Evolutionary conservation across 1,140 invertebrate genomes (phyloP), one percentile per base, ranked within the genome.

Genomic region (Nephotettix cincticeps): DNA sequence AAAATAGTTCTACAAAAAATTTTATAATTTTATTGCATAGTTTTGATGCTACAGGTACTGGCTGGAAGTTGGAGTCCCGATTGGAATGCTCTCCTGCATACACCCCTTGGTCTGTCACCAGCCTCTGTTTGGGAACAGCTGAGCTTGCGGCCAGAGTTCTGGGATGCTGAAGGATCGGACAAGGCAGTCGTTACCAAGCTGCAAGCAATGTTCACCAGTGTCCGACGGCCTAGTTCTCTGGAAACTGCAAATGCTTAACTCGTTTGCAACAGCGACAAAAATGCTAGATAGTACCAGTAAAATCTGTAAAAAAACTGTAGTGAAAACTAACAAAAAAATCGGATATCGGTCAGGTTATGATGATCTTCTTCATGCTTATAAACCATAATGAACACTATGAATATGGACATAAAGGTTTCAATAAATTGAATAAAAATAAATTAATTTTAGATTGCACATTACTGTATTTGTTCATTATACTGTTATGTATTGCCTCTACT

Each of bases 41-140:
- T 23, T 69, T 64, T 71, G 27, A 72, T 75, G n/a, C 78, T 71
- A 9, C 65, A 85, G 82, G 77, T 86, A 19, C 74, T 87, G 13
- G 83, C 80, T 17, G 83, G 84, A 32, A 79, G 82, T 6, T 81
- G 86, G 77, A 79, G 78, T 71, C 85, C 85, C 29, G 83, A 87
- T 77, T 88, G 86, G 80, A 76, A 80, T 0, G 76, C 79, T 67
- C 80, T 86, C 72, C 75, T 87, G 21, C 81, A 84, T 69, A 84
- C 81, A 68, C 84, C 85, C 1, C 77, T 87, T 74, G 84, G 84
- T 11, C 74, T 88, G 58, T 86, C 80, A 75, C 74, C 79, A 9
- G 84, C 86, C 71, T 79, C 83, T 47, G 80, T 83, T 54, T 86
- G 84, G 83, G 72, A 80, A 61, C 86, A 86, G 28, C 43, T 73